Conservation (phyloP, 1,140 invertebrate genomes). For the Trichoplusia ni region DNA sequence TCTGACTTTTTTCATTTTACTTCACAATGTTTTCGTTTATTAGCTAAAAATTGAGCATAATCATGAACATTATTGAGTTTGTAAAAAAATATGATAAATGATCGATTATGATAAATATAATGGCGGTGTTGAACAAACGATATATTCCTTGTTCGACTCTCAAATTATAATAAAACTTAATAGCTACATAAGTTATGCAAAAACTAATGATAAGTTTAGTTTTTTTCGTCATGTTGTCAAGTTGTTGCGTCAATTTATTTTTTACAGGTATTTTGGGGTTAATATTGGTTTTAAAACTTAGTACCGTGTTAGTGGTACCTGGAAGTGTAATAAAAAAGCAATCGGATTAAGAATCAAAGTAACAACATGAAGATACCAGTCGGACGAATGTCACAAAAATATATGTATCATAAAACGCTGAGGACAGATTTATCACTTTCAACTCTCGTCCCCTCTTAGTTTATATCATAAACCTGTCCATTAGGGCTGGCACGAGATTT, state of each 20-base stretch:
- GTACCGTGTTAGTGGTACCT: too few species aligned
- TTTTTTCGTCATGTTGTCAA: too few species aligned
- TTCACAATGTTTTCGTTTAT: conserved; percentile 25
- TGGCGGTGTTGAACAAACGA: too few species aligned
- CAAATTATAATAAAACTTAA: not conserved
- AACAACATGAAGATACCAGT: too few species aligned
- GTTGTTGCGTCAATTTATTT: too few species aligned
- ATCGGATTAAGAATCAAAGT: too few species aligned
- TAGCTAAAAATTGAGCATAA: conserved; percentile 18
- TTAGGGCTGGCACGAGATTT: not conserved
- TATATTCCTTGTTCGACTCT: too few species aligned
- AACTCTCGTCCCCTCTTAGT: conserved; percentile 1
- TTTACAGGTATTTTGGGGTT: too few species aligned
- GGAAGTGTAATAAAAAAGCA: not conserved
- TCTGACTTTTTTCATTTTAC: conserved; percentile 36
- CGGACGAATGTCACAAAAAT: conserved; percentile 8
- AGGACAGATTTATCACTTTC: conserved; percentile 17
- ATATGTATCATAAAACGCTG: conserved; percentile 14
- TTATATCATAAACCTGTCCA: not conserved
- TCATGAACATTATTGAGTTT: not conserved
- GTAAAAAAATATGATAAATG: not conserved
- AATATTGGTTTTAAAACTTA: too few species aligned
- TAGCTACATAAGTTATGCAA: too few species aligned
- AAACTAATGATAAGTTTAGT: too few species aligned
- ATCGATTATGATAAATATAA: too few species aligned